phyloP scores from a whole-genome alignment of 2,888 invertebrate genomes.

The Candidula unifasciata region DNA sequence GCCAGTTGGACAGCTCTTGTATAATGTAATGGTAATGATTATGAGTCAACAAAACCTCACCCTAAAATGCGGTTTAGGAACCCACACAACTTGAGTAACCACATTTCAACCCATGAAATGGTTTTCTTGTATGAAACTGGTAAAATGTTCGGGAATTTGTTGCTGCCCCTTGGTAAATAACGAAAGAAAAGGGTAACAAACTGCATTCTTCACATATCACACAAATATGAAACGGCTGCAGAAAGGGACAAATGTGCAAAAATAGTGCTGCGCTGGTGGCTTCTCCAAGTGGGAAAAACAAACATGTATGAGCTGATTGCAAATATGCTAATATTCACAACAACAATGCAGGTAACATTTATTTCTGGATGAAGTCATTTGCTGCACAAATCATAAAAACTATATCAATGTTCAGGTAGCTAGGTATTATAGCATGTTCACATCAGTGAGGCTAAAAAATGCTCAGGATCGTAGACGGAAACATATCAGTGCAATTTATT shows the following conservation, averaged over 20 bases:
- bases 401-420: no score
- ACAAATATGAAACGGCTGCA: conserved; percentile 18
- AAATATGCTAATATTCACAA: no score
- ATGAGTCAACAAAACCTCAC: no score
- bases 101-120: not conserved
- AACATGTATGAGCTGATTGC: not conserved
- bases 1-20: no score
- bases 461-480: not conserved
- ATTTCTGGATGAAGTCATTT: no score
- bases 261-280: conserved; percentile 29
- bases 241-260: not conserved
- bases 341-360: no score
- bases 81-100: not conserved
- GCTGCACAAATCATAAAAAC: no score
- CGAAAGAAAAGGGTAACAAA: conserved; percentile 11
- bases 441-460: no score
- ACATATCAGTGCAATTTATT: no score
- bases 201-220: not conserved
- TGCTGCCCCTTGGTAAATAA: conserved; percentile 33
- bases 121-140: not conserved
- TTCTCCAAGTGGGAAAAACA: not conserved
- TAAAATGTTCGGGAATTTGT: not conserved
- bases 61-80: no score
- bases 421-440: no score
- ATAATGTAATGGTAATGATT: no score